Base-by-base conservation (phyloP, 1,140 invertebrate genomes). In the Nasonia longicornis region DNA sequence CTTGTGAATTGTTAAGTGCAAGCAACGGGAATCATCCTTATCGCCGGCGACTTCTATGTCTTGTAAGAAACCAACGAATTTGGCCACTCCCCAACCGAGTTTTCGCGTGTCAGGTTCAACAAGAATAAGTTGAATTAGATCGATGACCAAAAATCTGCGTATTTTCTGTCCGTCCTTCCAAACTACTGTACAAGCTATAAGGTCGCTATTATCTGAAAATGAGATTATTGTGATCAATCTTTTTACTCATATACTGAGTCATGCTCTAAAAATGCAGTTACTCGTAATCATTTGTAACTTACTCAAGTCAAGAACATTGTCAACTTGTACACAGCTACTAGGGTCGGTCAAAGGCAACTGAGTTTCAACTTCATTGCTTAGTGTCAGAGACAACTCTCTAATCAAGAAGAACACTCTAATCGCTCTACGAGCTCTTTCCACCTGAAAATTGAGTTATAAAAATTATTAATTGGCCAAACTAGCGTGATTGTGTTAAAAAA, bases 81-180 rank as follows among this genome's bases (percentile, higher is more conserved):
- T 98, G 0, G 97, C 97, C 0, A 99, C 96, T 8, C 98, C 98
- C 97, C 98, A 99, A 0, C 98, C 98, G 29, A 99, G 91, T 75
- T 96, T 93, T 86, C 96, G 95, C 8, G 95, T 94, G 87, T 99
- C 98, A 0, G 98, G 98, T 89, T 99, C 98, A 0, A 99, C 98
- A 1, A 99, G 92, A 76, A 99, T 98, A 71, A 99, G 92, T 89
- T 99, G 98, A 26, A 98, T 93, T 6, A 95, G 93, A 88, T 99
- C 98, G 64, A 99, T 98, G 0, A 99, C 98, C 29, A 99, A 91
- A 89, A 99, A 99, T 22, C 98, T 91, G 20, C 97, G 92, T 67
- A 96, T 95, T 91, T 97, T 97, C 71, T 94, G 95, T 82, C 96
- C 96, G 87, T 99, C 97, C 90, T 96, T 96, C 84, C 94, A 94